Conservation (phyloP, 2,113 vertebrate species). For the Caretta caretta region DNA sequence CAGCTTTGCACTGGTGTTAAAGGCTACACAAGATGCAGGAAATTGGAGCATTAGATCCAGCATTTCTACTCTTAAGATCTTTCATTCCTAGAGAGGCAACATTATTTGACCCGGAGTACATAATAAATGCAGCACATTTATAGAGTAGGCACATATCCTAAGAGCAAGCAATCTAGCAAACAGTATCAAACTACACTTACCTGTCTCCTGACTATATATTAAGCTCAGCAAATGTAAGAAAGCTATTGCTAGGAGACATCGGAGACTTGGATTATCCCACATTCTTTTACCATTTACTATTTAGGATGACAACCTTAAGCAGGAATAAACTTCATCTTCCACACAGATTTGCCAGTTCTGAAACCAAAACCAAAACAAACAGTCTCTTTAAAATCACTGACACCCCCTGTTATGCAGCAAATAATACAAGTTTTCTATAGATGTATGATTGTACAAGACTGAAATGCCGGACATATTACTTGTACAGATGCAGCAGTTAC, state of each 20-base stretch:
- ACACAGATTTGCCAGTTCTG: conserved; percentile 60
- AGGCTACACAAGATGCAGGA: not conserved
- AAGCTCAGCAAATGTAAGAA: conserved; percentile 62
- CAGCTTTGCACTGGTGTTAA: not conserved
- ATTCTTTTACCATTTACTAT: conserved; percentile 57
- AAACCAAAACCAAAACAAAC: conserved; percentile 4
- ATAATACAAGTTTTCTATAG: not conserved
- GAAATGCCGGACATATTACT: not conserved
- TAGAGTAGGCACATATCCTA: not conserved
- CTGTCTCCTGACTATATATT: conserved; percentile 64
- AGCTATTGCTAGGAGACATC: conserved; percentile 53
- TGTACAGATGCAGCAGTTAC: not conserved
- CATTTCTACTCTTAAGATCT: not conserved
- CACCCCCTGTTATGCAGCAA: not conserved
- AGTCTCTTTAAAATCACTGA: not conserved
- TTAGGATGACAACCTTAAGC: conserved; percentile 46
- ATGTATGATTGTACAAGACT: not conserved
- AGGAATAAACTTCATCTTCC: conserved; percentile 49
- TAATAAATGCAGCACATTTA: not conserved
- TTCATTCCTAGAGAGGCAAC: fast-evolving
- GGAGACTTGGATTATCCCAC: conserved; percentile 58
- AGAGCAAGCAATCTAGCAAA: not conserved
- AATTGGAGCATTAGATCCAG: not conserved
- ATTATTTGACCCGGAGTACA: fast-evolving
- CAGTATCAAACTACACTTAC: conserved; percentile 64